Evolutionary conservation across 1,140 invertebrate species (phyloP).

Genomic region (Oryctes rhinoceros): DNA sequence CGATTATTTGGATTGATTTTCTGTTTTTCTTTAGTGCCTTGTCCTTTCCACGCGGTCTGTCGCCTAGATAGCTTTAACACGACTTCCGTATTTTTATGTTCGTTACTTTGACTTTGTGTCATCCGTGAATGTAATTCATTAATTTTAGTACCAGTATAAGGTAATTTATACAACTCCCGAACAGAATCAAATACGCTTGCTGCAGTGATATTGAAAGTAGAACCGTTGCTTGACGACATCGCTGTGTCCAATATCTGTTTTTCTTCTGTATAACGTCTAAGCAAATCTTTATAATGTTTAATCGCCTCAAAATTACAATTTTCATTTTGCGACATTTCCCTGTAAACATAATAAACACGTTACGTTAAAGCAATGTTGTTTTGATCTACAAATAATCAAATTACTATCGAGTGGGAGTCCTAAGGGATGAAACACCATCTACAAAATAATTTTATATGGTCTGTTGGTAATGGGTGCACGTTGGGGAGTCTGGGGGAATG

Average conservation of each 20-base stretch:
- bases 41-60: not conserved
- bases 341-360: slow-evolving; percentile 38
- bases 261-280: slow-evolving; percentile 50
- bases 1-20: not conserved
- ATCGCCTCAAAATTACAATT: slow-evolving; percentile 45
- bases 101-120: not conserved
- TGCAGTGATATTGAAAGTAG: slow-evolving; percentile 43
- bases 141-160: slow-evolving; percentile 53
- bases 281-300: slow-evolving; percentile 46
- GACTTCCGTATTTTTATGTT: slow-evolving; percentile 32
- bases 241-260: slow-evolving; percentile 51
- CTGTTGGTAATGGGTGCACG: too few species aligned
- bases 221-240: not conserved
- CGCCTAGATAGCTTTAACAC: not conserved
- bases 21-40: not conserved
- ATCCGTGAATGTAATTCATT: slow-evolving; percentile 44
- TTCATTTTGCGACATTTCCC: slow-evolving; percentile 49
- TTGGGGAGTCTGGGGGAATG: too few species aligned
- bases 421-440: too few species aligned
- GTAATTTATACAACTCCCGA: slow-evolving; percentile 49
- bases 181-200: slow-evolving; percentile 45
- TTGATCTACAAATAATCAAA: too few species aligned
- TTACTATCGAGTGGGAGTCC: too few species aligned
- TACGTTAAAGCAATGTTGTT: too few species aligned
- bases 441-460: too few species aligned